Base-by-base conservation (phyloP, 2,797 vertebrate genomes). In the Peromyscus nudipes region DNA sequence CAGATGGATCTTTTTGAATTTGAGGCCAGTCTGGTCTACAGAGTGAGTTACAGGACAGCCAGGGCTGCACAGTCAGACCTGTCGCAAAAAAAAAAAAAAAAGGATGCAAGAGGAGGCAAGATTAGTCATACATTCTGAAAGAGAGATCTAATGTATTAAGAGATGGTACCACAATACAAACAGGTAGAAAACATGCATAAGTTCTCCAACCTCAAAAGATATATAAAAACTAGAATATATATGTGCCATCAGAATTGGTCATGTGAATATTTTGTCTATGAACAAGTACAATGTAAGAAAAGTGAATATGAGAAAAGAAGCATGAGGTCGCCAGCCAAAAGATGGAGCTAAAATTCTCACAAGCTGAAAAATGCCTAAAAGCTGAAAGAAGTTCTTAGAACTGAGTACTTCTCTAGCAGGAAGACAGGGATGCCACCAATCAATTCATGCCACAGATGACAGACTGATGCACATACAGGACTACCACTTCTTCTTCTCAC, bases 261-360 rank as follows among this genome's bases (percentile, higher is more conserved):
- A 60, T 80, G 67, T 31, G 37, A 92, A 69, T 77, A 85, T 57
- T n/a, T 91, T 82, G 52, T 87, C 82, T 67, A 60, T 87, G 57
- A 87, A 82, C 37, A 34, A 82, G 27, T 40, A 43, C 37, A 91
- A 76, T 46, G 43, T 57, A 31, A 10, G 31, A 65, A 34, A 85
- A 80, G 40, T 65, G 6, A n/a, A 60, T 60, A 67, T 87, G 69
- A 76, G 64, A 73, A 90, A 95, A 96, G 29, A 81, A 57, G 46
- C 57, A 81, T 40, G 37, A 81, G 14, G 62, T 23, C 2, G 55
- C 40, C 67, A 93, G 43, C 7, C 69, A 83, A 80, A 94, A 85
- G 34, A 89, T 55, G 49, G 57, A 82, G 31, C 25, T 52, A 89
- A 52, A 92, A 83, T 95, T 71, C n/a, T 55, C 81, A 76, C 52